A percentile compares a stretch with the other conserved stretches of the same genome.
Conservation (phyloP, 2,888 invertebrate species). For the Creontiades dilutus region DNA sequence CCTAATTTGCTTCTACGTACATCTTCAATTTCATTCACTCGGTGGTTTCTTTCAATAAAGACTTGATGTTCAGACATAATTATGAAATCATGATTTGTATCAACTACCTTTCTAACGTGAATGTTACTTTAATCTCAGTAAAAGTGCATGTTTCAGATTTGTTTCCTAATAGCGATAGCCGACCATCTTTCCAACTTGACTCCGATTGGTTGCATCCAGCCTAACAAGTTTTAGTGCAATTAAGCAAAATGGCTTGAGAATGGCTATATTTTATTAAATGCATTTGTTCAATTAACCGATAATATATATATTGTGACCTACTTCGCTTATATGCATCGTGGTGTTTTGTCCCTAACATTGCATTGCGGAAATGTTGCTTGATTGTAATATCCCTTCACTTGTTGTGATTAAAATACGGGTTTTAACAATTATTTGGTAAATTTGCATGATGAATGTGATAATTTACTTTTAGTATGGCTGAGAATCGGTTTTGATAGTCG, state of each 20-base stretch:
- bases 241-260: conserved; percentile 24
- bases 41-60: too few species aligned
- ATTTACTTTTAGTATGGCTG: too few species aligned
- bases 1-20: too few species aligned
- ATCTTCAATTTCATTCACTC: too few species aligned
- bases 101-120: not conserved
- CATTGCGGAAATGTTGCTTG: not conserved
- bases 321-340: conserved; percentile 5
- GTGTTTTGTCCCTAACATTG: not conserved
- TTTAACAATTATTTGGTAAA: too few species aligned
- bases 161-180: conserved; percentile 6
- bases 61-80: too few species aligned
- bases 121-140: not conserved
- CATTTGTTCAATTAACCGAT: not conserved
- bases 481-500: too few species aligned
- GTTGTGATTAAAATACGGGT: too few species aligned
- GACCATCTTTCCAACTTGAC: conserved; percentile 12
- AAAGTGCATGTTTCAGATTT: conserved; percentile 50
- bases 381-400: too few species aligned
- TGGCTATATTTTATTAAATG: not conserved
- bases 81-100: too few species aligned
- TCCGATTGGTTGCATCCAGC: conserved; percentile 54
- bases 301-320: not conserved
- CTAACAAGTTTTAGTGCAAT: conserved; percentile 46
- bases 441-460: too few species aligned